Evolutionary conservation across 2,113 vertebrate genomes (phyloP).

Genomic region (Melanotaenia duboulayi): DNA sequence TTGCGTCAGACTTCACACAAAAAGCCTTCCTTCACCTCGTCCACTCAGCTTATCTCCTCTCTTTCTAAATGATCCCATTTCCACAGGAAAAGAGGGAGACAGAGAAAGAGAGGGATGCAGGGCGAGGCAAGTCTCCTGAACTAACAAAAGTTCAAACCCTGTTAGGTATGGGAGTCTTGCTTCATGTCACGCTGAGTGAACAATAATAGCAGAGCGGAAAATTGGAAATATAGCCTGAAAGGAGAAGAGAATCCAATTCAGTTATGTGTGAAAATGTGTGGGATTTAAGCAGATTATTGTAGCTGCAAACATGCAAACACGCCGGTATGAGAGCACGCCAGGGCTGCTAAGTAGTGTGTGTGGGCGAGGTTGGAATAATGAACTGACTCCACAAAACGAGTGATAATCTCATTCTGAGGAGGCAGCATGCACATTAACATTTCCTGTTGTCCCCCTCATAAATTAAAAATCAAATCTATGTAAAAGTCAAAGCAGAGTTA

Average conservation of each 20-base stretch:
- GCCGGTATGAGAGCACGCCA: neutral
- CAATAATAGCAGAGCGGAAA: neutral
- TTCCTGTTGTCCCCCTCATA: conserved; percentile 30
- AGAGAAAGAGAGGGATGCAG: conserved; percentile 14
- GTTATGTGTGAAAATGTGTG: conserved; percentile 6
- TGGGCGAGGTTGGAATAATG: conserved; percentile 32
- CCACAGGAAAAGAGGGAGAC: conserved; percentile 67
- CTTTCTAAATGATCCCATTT: conserved; percentile 67
- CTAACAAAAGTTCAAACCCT: conserved; percentile 40
- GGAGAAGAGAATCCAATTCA: conserved; percentile 1
- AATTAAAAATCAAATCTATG: conserved; percentile 29
- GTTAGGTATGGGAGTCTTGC: neutral
- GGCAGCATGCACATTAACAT: neutral
- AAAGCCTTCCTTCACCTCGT: conserved; percentile 37
- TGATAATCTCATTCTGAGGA: conserved; percentile 36
- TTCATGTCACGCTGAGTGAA: conserved; percentile 10
- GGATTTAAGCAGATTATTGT: conserved; percentile 9
- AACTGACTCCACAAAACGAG: conserved; percentile 17
- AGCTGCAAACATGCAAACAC: neutral
- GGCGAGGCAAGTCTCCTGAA: conserved; percentile 46
- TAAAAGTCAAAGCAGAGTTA: neutral
- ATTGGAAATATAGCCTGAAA: neutral
- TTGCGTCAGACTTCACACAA: conserved; percentile 60
- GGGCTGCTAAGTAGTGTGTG: neutral
- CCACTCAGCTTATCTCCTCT: conserved; percentile 60